These are phyloP conservation scores for Pocillopora meandrina DNA, from an alignment of 92 coral and sea anemone genomes.

Conservation along the genomic window DNA sequence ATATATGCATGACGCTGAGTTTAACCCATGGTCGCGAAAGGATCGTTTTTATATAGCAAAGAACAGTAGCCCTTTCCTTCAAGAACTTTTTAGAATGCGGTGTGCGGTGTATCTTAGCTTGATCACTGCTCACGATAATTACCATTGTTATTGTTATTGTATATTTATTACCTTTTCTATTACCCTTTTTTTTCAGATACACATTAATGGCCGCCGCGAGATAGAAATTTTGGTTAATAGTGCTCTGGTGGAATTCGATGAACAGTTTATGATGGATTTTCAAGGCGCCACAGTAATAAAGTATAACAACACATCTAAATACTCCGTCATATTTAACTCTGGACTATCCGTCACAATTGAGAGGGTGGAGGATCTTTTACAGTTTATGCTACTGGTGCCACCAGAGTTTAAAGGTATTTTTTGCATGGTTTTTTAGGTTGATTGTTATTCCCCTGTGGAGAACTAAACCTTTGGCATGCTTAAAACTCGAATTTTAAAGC, in stretches of 20 bases:
- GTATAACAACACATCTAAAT: constrained; percentile 54
- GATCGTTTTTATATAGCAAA: no score
- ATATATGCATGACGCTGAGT: no score
- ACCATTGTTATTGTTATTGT: background rate
- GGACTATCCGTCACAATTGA: constrained; percentile 62
- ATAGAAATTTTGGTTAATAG: constrained; percentile 57
- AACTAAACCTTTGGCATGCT: no score
- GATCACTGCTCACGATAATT: no score
- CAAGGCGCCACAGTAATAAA: constrained; percentile 49
- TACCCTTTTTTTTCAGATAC: background rate
- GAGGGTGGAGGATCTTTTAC: constrained; percentile 34
- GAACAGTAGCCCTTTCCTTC: no score
- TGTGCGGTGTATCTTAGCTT: no score
- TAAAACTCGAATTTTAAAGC: no score
- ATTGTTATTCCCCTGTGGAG: no score
- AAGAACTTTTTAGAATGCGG: no score
- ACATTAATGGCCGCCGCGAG: background rate
- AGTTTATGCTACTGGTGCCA: constrained; percentile 54
- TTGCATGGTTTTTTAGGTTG: no score
- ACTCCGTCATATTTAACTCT: constrained; percentile 50
- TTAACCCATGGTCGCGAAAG: no score
- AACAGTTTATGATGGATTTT: constrained; percentile 56
- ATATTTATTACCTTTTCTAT: background rate
- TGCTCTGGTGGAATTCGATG: constrained; percentile 48
- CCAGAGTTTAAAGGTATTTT: constrained; percentile 42